These are phyloP conservation scores for Ochotona princeps DNA, from an alignment of 2,113 vertebrate genomes.

Conservation along the genomic window DNA sequence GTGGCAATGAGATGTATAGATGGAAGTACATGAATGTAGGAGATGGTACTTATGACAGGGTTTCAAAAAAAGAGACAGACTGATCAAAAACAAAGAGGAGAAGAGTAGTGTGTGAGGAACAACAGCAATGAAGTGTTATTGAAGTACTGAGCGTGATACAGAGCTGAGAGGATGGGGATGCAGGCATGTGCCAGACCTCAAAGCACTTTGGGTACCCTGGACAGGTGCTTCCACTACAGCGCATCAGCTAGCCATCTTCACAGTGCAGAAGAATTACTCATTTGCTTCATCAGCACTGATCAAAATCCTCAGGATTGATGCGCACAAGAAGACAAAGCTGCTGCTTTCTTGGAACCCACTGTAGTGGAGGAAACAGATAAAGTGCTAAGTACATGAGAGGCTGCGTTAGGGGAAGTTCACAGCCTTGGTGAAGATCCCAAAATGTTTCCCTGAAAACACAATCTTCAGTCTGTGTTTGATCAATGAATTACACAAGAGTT, in stretches of 20 bases:
- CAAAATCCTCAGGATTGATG: background rate
- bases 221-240: background rate
- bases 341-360: background rate
- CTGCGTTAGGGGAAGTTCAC: background rate
- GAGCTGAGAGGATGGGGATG: background rate
- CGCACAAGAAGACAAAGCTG: background rate
- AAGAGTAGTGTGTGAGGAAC: background rate
- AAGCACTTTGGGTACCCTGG: background rate
- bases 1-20: background rate
- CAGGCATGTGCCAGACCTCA: background rate
- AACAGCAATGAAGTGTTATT: background rate
- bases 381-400: background rate
- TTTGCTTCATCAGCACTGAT: background rate
- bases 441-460: background rate
- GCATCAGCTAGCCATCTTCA: background rate
- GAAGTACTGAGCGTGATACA: background rate
- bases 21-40: background rate
- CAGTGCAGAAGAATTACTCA: background rate
- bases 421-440: background rate
- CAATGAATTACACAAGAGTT: background rate
- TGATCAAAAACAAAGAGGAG: background rate
- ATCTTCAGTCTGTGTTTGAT: slow-evolving; percentile 7
- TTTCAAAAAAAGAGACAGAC: background rate
- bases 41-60: background rate
- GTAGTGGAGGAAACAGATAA: background rate